Percentiles rank a stretch among this genome's conserved stretches.
phyloP scores from a whole-genome alignment of 2,888 invertebrate species.

The Pteria penguin region DNA sequence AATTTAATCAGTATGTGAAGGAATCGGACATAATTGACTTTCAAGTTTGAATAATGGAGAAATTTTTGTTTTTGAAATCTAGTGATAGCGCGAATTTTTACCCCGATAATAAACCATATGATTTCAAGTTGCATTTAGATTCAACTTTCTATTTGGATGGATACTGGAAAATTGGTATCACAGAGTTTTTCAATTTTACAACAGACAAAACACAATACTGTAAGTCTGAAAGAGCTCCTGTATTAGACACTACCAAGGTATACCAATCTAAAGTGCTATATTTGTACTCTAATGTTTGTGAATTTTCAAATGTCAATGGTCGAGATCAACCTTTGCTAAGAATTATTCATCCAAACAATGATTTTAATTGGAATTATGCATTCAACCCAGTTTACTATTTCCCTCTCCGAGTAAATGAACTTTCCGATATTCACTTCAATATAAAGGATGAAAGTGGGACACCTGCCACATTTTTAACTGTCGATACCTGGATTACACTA shows the following conservation, averaged over 20 bases:
- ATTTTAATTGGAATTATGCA: constrained; percentile 7
- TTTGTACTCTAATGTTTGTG: constrained; percentile 2
- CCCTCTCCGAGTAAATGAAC: neutral
- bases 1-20: no score
- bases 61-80: constrained; percentile 7
- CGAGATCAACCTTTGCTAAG: constrained; percentile 3
- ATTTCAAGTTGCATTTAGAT: constrained; percentile 25
- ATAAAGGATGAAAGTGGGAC: neutral
- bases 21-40: constrained; percentile 5
- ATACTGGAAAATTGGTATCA: constrained; percentile 25
- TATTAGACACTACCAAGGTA: neutral
- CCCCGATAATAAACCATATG: constrained; percentile 24
- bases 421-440: constrained; percentile 24
- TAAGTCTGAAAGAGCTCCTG: neutral
- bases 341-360: constrained; percentile 1
- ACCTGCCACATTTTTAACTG: constrained; percentile 20
- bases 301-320: neutral
- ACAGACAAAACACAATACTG: neutral
- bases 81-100: constrained; percentile 9
- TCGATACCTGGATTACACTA: constrained; percentile 12
- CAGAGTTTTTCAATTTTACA: constrained; percentile 4
- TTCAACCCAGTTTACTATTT: constrained; percentile 10
- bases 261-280: neutral
- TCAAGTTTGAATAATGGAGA: constrained; percentile 10
- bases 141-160: constrained; percentile 15